These are phyloP conservation scores for Lepidochitona cinerea DNA, from an alignment of 2,888 invertebrate species.

Conservation along the genomic window DNA sequence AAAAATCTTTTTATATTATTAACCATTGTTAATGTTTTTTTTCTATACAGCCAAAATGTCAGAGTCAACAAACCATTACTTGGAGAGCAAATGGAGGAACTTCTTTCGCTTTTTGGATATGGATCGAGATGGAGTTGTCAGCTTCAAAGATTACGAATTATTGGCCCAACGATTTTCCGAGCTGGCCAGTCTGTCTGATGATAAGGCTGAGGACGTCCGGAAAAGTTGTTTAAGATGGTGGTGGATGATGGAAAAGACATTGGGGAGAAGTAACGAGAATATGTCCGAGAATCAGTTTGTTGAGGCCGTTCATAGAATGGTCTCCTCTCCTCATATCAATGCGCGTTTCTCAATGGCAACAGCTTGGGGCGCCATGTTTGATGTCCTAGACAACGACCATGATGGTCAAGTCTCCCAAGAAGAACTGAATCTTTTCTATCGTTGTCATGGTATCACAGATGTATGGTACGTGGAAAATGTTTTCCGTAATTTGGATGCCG, in stretches of 20 bases:
- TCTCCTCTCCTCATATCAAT: neutral
- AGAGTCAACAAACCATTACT: no score
- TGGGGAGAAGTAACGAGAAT: neutral
- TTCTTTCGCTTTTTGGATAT: neutral
- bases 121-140: neutral
- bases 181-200: neutral
- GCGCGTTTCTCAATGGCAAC: neutral
- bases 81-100: neutral
- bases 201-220: neutral
- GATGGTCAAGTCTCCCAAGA: neutral
- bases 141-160: neutral
- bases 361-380: slow-evolving; percentile 1
- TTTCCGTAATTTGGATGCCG: neutral
- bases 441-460: neutral
- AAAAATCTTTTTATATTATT: no score
- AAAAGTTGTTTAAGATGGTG: slow-evolving; percentile 1
- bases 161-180: neutral
- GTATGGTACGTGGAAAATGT: neutral
- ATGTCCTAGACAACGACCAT: neutral
- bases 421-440: neutral
- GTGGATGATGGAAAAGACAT: slow-evolving; percentile 3
- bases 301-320: neutral
- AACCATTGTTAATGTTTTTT: no score
- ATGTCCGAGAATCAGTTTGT: neutral
- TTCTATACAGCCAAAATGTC: no score